Percentiles rank a stretch among this genome's conserved stretches.
phyloP scores from a whole-genome alignment of 1,140 invertebrate genomes.

The Drosophila takahashii region DNA sequence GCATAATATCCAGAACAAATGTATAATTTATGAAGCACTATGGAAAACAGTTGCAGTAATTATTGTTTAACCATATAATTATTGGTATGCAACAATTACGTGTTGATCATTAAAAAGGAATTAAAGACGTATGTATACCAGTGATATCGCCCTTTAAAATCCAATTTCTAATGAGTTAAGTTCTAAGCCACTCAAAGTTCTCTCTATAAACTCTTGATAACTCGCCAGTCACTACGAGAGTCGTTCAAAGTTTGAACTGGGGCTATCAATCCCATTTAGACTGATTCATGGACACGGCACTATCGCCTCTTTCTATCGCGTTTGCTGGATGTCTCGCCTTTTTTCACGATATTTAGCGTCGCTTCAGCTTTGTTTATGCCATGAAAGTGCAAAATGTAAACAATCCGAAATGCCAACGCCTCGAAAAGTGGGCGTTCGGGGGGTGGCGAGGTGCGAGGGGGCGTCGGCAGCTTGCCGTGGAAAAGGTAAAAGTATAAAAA shows the following conservation, averaged over 20 bases:
- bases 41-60: too few species aligned
- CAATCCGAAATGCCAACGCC: constrained; percentile 76
- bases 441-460: not conserved
- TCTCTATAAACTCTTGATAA: constrained; percentile 32
- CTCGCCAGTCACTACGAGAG: constrained; percentile 48
- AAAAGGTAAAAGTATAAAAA: constrained; percentile 83
- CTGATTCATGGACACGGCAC: constrained; percentile 32
- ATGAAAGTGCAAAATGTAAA: constrained; percentile 84
- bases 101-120: too few species aligned
- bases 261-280: constrained; percentile 29
- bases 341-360: constrained; percentile 77
- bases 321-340: constrained; percentile 49
- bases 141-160: not conserved
- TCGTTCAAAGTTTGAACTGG: constrained; percentile 20
- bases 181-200: not conserved
- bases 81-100: too few species aligned
- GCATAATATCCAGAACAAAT: too few species aligned
- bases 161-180: not conserved
- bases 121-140: too few species aligned
- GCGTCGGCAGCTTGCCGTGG: constrained; percentile 29
- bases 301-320: constrained; percentile 13
- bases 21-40: too few species aligned
- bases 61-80: too few species aligned
- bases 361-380: constrained; percentile 73
- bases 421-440: constrained; percentile 8